Conservation (phyloP, 1,140 invertebrate species). For the Anoplophora glabripennis region DNA sequence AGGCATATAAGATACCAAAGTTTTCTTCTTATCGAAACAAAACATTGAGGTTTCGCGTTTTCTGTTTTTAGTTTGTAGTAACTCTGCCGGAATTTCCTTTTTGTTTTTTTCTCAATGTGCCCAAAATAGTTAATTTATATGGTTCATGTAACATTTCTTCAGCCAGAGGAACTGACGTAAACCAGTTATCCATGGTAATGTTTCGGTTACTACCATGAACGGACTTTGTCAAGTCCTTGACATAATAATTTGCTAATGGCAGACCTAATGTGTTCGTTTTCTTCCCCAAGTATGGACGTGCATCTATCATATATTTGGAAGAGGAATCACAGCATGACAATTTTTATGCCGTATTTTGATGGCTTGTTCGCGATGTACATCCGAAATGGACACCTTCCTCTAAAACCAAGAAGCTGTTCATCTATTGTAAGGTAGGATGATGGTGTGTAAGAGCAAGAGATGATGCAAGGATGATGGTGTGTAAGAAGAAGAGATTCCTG, state of each 20-base stretch:
- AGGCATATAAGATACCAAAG: too few relatives aligned
- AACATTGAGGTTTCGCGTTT: too few relatives aligned
- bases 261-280: constrained; percentile 28
- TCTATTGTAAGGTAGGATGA: constrained; percentile 16
- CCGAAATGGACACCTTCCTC: constrained; percentile 26
- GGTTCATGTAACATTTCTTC: too few relatives aligned
- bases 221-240: constrained; percentile 23
- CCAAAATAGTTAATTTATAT: too few relatives aligned
- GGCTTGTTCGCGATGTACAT: constrained; percentile 46
- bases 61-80: too few relatives aligned
- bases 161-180: constrained; percentile 38
- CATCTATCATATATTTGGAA: constrained; percentile 44
- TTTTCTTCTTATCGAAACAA: too few relatives aligned
- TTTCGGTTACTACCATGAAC: constrained; percentile 44
- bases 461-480: too few relatives aligned
- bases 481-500: constrained; percentile 1
- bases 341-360: constrained; percentile 43
- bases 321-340: constrained; percentile 37
- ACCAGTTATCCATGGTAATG: constrained; percentile 50
- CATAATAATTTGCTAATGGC: constrained; percentile 37
- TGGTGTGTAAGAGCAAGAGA: constrained; percentile 29
- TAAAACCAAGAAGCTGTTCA: constrained; percentile 30
- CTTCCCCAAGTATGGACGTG: constrained; percentile 41
- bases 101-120: too few relatives aligned
- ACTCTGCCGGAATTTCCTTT: too few relatives aligned